Conservation (phyloP, 2,888 invertebrate species). For the Cephus sareptanus region DNA sequence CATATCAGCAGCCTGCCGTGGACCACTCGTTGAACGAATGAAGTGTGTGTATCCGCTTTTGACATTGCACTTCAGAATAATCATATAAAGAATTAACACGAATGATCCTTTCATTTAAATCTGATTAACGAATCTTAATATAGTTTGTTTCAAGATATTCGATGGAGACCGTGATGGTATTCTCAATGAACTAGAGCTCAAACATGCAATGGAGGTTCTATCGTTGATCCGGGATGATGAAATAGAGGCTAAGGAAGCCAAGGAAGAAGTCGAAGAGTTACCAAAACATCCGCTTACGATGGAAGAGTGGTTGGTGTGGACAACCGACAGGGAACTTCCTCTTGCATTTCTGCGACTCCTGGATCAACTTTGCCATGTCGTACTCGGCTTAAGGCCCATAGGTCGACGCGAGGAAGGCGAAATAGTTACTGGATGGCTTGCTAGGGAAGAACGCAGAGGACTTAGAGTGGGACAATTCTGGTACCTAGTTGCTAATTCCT, state of each 20-base stretch:
- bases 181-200: conserved; percentile 77
- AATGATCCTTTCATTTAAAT: background rate
- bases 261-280: conserved; percentile 19
- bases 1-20: conserved; percentile 91
- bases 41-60: conserved; percentile 75
- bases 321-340: conserved; percentile 76
- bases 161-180: conserved; percentile 86
- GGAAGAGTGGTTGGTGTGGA: conserved; percentile 92
- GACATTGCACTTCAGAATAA: background rate
- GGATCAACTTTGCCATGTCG: conserved; percentile 88
- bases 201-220: conserved; percentile 81
- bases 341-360: conserved; percentile 78
- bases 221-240: conserved; percentile 68
- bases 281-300: conserved; percentile 68
- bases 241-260: conserved; percentile 18
- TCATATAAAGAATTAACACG: background rate
- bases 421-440: conserved; percentile 85
- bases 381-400: conserved; percentile 84
- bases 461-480: conserved; percentile 87
- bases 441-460: conserved; percentile 80
- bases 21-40: conserved; percentile 86
- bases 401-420: conserved; percentile 85
- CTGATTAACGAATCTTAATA: conserved; percentile 36
- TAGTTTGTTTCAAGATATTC: conserved; percentile 94
- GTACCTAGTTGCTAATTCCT: conserved; percentile 86